Percentiles rank a stretch among this genome's conserved stretches.
phyloP scores from a whole-genome alignment of 2,888 invertebrate genomes.

The Crioceris asparagi region DNA sequence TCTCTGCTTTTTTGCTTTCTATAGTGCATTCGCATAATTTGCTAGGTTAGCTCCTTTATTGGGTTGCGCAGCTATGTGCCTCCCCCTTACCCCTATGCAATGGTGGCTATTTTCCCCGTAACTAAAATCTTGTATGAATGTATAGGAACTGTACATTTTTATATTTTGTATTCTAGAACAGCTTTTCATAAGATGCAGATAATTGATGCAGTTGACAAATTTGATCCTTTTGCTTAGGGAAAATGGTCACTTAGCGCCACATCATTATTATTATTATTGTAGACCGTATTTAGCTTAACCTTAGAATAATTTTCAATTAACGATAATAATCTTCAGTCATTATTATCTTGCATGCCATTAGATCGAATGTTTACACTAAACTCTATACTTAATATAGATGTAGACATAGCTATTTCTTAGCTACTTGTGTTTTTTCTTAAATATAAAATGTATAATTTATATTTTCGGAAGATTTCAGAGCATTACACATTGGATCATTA shows the following conservation, averaged over 20 bases:
- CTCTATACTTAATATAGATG: slow-evolving; percentile 35
- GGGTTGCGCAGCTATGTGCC: slow-evolving; percentile 36
- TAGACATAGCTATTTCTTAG: slow-evolving; percentile 35
- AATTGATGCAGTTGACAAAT: too few species aligned
- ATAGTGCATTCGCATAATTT: slow-evolving; percentile 33
- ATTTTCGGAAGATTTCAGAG: too few species aligned
- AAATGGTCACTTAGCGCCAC: neutral
- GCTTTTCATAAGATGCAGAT: too few species aligned
- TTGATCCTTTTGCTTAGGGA: too few species aligned
- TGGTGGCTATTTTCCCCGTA: slow-evolving; percentile 3
- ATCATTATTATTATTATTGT: slow-evolving; percentile 34
- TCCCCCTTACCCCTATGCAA: slow-evolving; percentile 17
- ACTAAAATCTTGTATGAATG: too few species aligned
- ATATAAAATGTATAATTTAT: too few species aligned
- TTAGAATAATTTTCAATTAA: slow-evolving; percentile 37
- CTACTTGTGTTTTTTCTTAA: slow-evolving; percentile 15
- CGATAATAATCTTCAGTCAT: slow-evolving; percentile 27
- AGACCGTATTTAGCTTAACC: slow-evolving; percentile 37
- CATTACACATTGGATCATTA: too few species aligned
- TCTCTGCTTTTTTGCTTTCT: slow-evolving; percentile 38
- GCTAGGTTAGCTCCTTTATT: slow-evolving; percentile 37
- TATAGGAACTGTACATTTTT: slow-evolving; percentile 23
- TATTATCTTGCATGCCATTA: slow-evolving; percentile 38
- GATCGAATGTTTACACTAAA: slow-evolving; percentile 31
- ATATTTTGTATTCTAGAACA: too few species aligned